Base-by-base conservation (phyloP, 2,888 invertebrate genomes). In the Panorpa germanica region DNA sequence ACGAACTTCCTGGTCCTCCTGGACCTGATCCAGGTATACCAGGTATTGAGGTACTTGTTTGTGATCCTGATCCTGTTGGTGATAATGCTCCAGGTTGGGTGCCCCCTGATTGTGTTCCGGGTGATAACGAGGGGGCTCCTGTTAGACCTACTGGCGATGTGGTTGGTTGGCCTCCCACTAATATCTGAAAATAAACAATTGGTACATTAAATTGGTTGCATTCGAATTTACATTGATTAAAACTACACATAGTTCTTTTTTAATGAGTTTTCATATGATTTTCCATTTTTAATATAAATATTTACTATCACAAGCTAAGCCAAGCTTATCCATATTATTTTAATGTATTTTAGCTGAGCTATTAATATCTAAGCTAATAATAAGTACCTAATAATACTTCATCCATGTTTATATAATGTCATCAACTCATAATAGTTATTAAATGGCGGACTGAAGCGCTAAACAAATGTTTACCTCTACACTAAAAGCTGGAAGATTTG, bases 71-170 rank as follows among this genome's bases (percentile, higher is more conserved):
- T 32, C 54, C 53, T n/a, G n/a, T n/a, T 27, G 54, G 55, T 44
- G 53, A 53, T 13, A 53, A 38, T 18, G 50, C 51, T 29, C 41
- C 39, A 17, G 39, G 33, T 23, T 47, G 43, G 34, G 49, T 45
- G 32, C 50, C 43, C 34, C 55, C 44, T 38, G 63, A 44, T 22
- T 42, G 50, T 33, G 70, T 73, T 37, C 74, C 73, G 26, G 75
- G 74, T 42, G 71, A 71, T 40, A 74, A 61, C 36, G 80, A 77
- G 37, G 64, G 52, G 38, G 73, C 70, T 43, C 73, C 75, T 25
- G 75, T 75, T 47, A 75, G 77, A 35, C 78, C 69, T 37, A 74
- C 70, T 32, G 77, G 78, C 42, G 80, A 78, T 38, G 65, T 53
- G 38, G 59, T 61, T 53, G 74, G 73, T 59, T 76, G 75, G 49